Evolutionary conservation across 1,140 invertebrate species (phyloP).

Genomic region (Varroa destructor): DNA sequence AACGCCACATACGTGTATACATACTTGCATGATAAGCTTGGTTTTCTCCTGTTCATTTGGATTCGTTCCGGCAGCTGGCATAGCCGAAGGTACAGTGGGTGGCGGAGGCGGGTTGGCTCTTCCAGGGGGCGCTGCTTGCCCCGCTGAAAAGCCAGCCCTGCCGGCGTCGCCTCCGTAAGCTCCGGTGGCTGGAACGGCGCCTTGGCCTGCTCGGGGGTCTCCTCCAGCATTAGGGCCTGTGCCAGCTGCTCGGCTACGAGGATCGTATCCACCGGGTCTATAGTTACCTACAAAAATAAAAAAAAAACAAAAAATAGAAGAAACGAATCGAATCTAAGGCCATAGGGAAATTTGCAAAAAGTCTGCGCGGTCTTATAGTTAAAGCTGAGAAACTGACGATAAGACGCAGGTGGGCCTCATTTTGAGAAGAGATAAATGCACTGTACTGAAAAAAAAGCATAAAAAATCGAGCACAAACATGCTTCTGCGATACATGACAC

Average conservation of each 20-base stretch:
- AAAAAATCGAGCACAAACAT: too few species aligned
- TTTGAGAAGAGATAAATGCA: too few species aligned
- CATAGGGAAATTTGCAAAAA: too few species aligned
- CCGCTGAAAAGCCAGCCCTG: slow-evolving; percentile 22
- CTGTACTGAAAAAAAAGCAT: too few species aligned
- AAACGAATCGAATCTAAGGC: not conserved
- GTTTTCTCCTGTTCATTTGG: slow-evolving; percentile 38
- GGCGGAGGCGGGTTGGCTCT: slow-evolving; percentile 21
- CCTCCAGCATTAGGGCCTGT: slow-evolving; percentile 37
- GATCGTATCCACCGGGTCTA: slow-evolving; percentile 11
- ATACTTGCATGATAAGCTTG: slow-evolving; percentile 37
- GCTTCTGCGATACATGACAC: too few species aligned
- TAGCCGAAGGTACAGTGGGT: not conserved
- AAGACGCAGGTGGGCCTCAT: too few species aligned
- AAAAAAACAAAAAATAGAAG: not conserved
- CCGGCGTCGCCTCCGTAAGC: slow-evolving; percentile 61
- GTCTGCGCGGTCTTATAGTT: too few species aligned
- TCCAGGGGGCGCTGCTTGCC: slow-evolving; percentile 18
- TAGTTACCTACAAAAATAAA: slow-evolving; percentile 14
- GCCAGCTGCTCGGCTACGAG: slow-evolving; percentile 29
- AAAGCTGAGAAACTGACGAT: too few species aligned
- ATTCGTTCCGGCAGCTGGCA: slow-evolving; percentile 26
- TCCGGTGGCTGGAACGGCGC: slow-evolving; percentile 52
- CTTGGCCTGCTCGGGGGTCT: slow-evolving; percentile 46
- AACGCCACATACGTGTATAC: not conserved